Conservation (phyloP, 2,797 vertebrate species). For the Coluber constrictor region DNA sequence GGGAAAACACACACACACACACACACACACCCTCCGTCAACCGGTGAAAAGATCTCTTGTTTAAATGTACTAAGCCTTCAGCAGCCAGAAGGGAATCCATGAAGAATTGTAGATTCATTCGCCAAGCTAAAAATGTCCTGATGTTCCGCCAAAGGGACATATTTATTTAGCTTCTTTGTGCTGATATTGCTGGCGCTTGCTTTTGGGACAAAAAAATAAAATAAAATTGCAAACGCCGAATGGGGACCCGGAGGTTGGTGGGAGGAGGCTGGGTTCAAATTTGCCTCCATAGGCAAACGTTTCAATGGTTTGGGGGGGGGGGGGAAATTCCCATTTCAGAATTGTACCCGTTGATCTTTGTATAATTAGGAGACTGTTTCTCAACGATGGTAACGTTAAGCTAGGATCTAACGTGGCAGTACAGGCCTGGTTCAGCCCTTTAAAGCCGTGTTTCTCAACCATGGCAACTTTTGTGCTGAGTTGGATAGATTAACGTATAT, state of each 20-base stretch:
- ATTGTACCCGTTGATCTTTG: not conserved
- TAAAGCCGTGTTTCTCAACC: not conserved
- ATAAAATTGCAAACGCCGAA: slow-evolving; percentile 9
- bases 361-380: not conserved
- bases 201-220: slow-evolving; percentile 21
- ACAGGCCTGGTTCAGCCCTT: no score
- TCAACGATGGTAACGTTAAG: not conserved
- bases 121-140: slow-evolving; percentile 7
- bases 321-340: not conserved
- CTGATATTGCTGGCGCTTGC: slow-evolving; percentile 18
- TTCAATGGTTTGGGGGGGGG: no score
- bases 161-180: slow-evolving; percentile 1
- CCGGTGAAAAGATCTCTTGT: slow-evolving; percentile 16
- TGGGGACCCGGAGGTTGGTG: slow-evolving; percentile 29
- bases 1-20: no score
- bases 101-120: slow-evolving; percentile 28
- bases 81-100: not conserved
- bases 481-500: no score
- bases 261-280: slow-evolving; percentile 45
- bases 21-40: not conserved
- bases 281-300: slow-evolving; percentile 13
- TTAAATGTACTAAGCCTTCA: not conserved
- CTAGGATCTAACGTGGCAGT: not conserved
- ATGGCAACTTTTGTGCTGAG: no score
- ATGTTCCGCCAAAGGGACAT: slow-evolving; percentile 14